Evolutionary conservation across 2,888 invertebrate species (phyloP).

Genomic region (Cylloceria caligata): DNA sequence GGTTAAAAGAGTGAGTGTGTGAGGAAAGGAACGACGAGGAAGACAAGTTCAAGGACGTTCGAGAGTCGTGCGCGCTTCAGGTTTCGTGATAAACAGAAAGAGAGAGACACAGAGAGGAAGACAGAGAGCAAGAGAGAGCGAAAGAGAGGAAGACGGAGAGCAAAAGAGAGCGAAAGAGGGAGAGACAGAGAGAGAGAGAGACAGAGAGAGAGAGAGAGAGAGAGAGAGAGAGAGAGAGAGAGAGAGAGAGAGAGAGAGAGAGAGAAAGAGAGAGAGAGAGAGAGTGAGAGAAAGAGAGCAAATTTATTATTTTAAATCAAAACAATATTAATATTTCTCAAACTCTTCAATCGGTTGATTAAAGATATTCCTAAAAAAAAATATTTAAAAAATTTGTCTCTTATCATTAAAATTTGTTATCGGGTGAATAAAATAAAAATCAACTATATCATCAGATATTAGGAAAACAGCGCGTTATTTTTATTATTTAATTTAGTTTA

Average conservation of each 20-base stretch:
- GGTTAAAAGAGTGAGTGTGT: slow-evolving; percentile 46
- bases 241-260: no score
- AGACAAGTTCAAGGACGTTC: slow-evolving; percentile 51
- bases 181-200: no score
- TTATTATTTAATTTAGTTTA: neutral
- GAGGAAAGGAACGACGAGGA: slow-evolving; percentile 12
- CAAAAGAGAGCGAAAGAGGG: no score
- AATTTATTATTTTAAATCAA: neutral
- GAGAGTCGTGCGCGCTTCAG: slow-evolving; percentile 43
- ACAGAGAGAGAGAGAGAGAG: no score
- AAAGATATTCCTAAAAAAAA: neutral
- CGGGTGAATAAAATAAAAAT: neutral
- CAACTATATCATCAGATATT: neutral
- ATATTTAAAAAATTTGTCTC: no score
- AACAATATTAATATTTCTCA: neutral
- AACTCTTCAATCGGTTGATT: neutral
- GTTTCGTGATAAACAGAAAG: slow-evolving; percentile 34
- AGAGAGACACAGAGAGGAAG: no score
- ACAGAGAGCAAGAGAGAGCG: no score
- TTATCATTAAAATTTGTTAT: neutral
- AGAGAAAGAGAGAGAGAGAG: no score
- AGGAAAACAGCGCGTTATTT: neutral
- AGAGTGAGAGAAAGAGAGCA: no score
- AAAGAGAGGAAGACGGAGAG: no score
- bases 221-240: no score